A percentile compares a stretch with the other conserved stretches of the same genome.
Conservation (phyloP, 2,888 invertebrate species). For the Andrena hattorfiana region DNA sequence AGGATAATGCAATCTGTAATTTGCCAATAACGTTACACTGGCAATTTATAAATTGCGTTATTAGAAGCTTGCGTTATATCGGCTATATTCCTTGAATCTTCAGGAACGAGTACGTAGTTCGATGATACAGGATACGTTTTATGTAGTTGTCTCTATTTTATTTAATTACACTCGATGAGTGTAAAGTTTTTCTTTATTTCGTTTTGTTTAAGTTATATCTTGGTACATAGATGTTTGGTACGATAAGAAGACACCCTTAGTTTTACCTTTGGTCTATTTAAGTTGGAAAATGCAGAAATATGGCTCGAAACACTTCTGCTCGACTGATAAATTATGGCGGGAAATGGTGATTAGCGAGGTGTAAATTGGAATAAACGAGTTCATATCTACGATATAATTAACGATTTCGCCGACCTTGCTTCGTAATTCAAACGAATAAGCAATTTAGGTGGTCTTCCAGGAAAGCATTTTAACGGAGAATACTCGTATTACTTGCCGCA, state of each 20-base stretch:
- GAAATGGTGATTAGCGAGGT: neutral
- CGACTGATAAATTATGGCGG: conserved; percentile 9
- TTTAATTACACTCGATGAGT: too few relatives aligned
- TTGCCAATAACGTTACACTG: neutral
- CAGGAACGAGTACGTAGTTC: neutral
- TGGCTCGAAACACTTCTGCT: neutral
- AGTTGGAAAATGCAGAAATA: neutral
- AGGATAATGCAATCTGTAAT: neutral
- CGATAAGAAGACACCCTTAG: too few relatives aligned
- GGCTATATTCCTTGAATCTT: neutral
- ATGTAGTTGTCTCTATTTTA: too few relatives aligned
- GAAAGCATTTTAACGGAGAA: neutral
- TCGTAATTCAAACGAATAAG: conserved; percentile 14
- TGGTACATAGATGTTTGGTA: too few relatives aligned
- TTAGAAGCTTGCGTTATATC: neutral
- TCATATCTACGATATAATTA: conserved; percentile 18
- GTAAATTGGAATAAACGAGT: conserved; percentile 16
- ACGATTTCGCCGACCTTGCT: conserved; percentile 12
- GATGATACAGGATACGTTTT: too few relatives aligned
- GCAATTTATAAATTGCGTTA: neutral
- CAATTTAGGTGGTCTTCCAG: conserved; percentile 6
- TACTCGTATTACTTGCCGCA: conserved; percentile 2
- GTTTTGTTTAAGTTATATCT: too few relatives aligned
- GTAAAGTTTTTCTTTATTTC: too few relatives aligned
- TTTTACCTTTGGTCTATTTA: neutral